A percentile compares a stretch with the other conserved stretches of the same genome.
phyloP scores from a whole-genome alignment of 2,113 vertebrate genomes.

The Trichechus manatus region DNA sequence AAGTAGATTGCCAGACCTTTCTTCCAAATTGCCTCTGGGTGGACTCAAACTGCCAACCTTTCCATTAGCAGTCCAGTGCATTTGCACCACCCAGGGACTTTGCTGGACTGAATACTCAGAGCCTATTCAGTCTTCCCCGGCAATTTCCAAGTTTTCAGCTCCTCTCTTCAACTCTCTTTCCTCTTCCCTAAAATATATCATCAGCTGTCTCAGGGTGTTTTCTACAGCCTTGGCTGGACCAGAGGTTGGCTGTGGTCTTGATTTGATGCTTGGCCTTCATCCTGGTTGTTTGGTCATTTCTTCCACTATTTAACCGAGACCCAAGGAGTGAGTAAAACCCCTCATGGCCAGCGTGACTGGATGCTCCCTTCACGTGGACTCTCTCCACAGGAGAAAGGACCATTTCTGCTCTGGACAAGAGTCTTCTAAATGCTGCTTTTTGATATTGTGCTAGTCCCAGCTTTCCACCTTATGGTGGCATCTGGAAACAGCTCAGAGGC shows the following conservation, averaged over 20 bases:
- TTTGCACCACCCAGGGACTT: background rate
- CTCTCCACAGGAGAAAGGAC: background rate
- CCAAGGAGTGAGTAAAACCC: rapidly evolving
- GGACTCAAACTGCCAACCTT: background rate
- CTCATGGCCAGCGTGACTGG: background rate
- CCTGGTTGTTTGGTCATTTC: background rate
- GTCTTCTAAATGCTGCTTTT: background rate
- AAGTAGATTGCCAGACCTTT: background rate
- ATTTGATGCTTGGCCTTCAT: background rate
- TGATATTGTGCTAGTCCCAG: background rate
- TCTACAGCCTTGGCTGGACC: background rate
- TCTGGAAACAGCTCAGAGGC: background rate
- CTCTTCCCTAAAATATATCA: background rate
- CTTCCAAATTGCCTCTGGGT: background rate
- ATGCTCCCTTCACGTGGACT: background rate
- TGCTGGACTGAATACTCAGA: background rate
- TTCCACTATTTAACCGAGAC: background rate
- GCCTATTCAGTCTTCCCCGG: background rate
- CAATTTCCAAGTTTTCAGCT: background rate
- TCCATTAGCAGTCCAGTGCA: background rate
- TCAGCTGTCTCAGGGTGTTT: background rate
- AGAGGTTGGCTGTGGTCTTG: background rate
- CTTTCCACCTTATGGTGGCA: background rate
- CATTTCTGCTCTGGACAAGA: background rate
- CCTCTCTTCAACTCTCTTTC: background rate